Conservation (phyloP, 64 coral and sea anemone species). For the Porites lutea region DNA sequence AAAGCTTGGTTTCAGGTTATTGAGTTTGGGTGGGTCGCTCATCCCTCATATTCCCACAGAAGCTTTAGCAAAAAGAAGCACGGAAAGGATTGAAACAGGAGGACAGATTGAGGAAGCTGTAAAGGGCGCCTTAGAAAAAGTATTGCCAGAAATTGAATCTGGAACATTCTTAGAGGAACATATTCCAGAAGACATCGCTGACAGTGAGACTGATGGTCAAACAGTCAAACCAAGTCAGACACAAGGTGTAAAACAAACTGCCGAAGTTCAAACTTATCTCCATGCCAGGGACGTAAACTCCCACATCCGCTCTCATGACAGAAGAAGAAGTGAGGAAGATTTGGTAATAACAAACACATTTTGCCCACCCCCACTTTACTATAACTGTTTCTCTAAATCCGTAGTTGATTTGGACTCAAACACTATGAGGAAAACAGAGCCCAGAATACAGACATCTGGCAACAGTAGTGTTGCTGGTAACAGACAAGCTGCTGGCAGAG, state of each 20-base stretch:
- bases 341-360: constrained; percentile 81
- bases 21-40: constrained; percentile 86
- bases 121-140: background rate
- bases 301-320: background rate
- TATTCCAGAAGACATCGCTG: background rate
- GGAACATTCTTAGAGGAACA: background rate
- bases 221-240: background rate
- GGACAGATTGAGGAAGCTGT: background rate
- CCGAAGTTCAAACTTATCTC: constrained; percentile 69
- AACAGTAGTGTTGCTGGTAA: background rate
- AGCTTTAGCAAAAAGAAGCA: constrained; percentile 43
- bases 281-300: background rate
- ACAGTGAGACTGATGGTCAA: background rate
- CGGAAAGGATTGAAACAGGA: background rate
- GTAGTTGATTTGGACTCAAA: background rate
- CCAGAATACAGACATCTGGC: background rate
- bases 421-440: background rate
- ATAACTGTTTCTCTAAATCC: constrained; percentile 65
- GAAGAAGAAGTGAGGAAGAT: constrained; percentile 52
- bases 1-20: constrained; percentile 79
- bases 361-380: constrained; percentile 88
- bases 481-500: background rate
- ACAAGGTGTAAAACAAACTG: constrained; percentile 14
- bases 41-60: constrained; percentile 75
- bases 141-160: constrained; percentile 21